phyloP scores from a whole-genome alignment of 1,140 invertebrate genomes.

The Drosophila bipectinata region DNA sequence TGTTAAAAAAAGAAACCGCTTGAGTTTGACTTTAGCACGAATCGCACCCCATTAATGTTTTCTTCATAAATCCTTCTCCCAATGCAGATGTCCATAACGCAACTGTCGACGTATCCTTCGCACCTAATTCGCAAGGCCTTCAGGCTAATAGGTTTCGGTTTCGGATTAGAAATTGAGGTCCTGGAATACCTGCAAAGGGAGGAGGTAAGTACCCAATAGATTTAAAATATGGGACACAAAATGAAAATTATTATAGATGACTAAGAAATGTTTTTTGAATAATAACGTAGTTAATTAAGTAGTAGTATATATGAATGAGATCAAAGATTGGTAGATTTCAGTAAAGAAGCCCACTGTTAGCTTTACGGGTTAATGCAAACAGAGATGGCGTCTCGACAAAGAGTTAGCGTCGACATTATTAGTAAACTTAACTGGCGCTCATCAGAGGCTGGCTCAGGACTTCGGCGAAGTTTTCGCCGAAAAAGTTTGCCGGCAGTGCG shows the following conservation, averaged over 20 bases:
- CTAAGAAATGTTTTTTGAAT: too few species aligned
- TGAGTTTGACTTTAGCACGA: conserved; percentile 12
- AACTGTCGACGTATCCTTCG: conserved; percentile 78
- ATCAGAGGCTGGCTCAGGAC: conserved; percentile 26
- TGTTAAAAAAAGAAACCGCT: conserved; percentile 51
- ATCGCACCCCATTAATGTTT: conserved; percentile 39
- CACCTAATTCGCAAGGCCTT: conserved; percentile 71
- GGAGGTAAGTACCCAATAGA: conserved; percentile 61
- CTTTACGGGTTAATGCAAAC: conserved; percentile 32
- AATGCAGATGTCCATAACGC: conserved; percentile 64
- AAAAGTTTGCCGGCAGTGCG: conserved; percentile 71
- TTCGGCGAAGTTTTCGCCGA: conserved; percentile 60
- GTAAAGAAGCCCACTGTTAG: neutral
- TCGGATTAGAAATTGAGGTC: neutral
- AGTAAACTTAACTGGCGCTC: conserved; percentile 74
- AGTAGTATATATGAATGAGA: neutral
- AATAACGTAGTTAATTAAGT: too few species aligned
- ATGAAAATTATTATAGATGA: too few species aligned
- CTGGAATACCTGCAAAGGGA: conserved; percentile 67
- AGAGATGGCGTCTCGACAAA: conserved; percentile 12
- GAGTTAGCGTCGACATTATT: conserved; percentile 68
- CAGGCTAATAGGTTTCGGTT: conserved; percentile 48
- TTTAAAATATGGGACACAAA: neutral
- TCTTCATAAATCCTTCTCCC: conserved; percentile 1
- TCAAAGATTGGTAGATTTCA: neutral